These are phyloP conservation scores for Andinoacara biseriatus DNA, from an alignment of 2,113 vertebrate genomes.

Conservation along the genomic window DNA sequence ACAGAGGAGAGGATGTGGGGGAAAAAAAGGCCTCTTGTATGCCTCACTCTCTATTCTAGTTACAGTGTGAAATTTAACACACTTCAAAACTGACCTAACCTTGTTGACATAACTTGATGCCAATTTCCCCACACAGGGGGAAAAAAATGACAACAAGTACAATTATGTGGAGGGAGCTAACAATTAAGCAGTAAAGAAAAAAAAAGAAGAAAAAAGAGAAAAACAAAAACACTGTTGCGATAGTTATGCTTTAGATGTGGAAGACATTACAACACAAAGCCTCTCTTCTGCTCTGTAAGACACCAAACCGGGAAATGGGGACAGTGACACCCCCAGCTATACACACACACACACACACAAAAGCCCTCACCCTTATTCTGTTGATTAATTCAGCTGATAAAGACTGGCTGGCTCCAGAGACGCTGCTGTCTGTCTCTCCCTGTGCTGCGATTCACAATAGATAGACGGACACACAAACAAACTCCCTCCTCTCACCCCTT, in stretches of 20 bases:
- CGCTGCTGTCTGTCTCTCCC: conserved; percentile 46
- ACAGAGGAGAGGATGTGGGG: not conserved
- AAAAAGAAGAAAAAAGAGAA: not conserved
- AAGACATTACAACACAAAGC: not conserved
- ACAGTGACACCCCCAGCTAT: conserved; percentile 30
- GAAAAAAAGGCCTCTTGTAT: not conserved
- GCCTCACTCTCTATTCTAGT: conserved; percentile 22
- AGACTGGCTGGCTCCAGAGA: conserved; percentile 67
- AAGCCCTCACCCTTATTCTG: conserved; percentile 60
- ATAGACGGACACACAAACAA: conserved; percentile 58
- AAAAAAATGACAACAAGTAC: not conserved
- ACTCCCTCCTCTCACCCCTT: conserved; percentile 8
- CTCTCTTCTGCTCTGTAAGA: conserved; percentile 8
- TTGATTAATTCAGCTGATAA: conserved; percentile 71
- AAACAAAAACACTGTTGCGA: not conserved
- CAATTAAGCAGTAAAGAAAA: not conserved
- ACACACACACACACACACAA: not conserved
- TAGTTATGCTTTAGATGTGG: not conserved
- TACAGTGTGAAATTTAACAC: conserved; percentile 49
- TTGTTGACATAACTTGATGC: conserved; percentile 51
- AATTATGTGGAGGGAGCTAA: conserved; percentile 29
- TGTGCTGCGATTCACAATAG: conserved; percentile 53
- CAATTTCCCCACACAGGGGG: conserved; percentile 25
- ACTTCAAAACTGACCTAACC: conserved; percentile 28
- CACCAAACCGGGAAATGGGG: conserved; percentile 29